Conservation (phyloP, 2,888 invertebrate species). For the Drosophila anceps region DNA sequence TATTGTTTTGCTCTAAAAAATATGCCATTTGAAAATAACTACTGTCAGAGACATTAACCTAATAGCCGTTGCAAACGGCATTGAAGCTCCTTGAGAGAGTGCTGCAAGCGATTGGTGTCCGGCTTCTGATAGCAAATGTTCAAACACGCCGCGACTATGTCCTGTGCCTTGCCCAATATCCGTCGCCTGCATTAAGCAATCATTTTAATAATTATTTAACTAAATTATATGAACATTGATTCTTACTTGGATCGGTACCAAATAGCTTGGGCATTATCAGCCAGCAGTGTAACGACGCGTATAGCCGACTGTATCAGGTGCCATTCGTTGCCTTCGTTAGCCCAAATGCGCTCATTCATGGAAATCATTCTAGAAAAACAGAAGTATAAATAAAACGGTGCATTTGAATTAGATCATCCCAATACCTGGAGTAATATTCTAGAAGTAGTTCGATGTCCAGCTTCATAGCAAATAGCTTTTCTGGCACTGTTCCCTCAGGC, state of each 20-base stretch:
- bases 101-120: conserved; percentile 88
- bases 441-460: conserved; percentile 91
- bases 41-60: conserved; percentile 39
- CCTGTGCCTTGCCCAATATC: conserved; percentile 90
- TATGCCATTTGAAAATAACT: conserved; percentile 35
- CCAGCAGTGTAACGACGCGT: conserved; percentile 89
- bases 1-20: conserved; percentile 38
- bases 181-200: conserved; percentile 86
- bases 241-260: conserved; percentile 85
- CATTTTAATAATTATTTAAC: background rate
- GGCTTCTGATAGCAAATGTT: conserved; percentile 91
- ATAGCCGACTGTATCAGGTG: conserved; percentile 93
- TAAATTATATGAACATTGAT: background rate
- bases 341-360: conserved; percentile 94
- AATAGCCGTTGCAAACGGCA: conserved; percentile 82
- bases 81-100: conserved; percentile 85
- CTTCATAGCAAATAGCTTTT: conserved; percentile 91
- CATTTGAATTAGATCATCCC: background rate
- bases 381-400: background rate
- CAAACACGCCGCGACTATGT: conserved; percentile 90
- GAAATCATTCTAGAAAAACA: conserved; percentile 88
- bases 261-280: conserved; percentile 88
- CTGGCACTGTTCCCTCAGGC: conserved; percentile 91
- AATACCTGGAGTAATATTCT: conserved; percentile 90
- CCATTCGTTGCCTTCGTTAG: conserved; percentile 93